Percentiles rank a stretch among this genome's conserved stretches.
Evolutionary conservation across 2,113 vertebrate species (phyloP).

Genomic region (Melanotaenia duboulayi): DNA sequence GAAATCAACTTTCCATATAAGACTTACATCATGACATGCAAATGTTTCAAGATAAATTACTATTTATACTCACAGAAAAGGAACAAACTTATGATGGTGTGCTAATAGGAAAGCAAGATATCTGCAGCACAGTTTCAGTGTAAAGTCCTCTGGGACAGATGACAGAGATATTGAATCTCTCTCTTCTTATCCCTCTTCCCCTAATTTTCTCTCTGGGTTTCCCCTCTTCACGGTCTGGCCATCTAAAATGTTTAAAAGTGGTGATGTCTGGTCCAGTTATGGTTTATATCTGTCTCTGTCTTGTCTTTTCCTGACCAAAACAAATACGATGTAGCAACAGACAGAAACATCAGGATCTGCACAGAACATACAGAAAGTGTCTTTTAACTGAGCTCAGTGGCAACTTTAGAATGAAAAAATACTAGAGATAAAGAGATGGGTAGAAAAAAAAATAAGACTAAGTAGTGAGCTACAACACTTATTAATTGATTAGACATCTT

Average conservation of each 20-base stretch:
- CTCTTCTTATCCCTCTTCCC: slow-evolving; percentile 32
- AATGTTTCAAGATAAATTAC: not conserved
- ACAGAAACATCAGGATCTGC: not conserved
- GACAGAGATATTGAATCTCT: slow-evolving; percentile 21
- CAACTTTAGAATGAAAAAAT: not conserved
- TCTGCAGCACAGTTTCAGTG: slow-evolving; percentile 5
- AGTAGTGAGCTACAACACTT: not conserved
- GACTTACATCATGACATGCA: not conserved
- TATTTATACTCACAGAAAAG: not conserved
- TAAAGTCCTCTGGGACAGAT: slow-evolving; percentile 33
- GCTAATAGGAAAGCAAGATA: slow-evolving; percentile 36
- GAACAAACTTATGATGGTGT: not conserved
- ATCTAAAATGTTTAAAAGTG: slow-evolving; percentile 32
- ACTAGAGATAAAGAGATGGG: not conserved
- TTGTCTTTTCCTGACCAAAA: slow-evolving; percentile 17
- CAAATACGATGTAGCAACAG: slow-evolving; percentile 3
- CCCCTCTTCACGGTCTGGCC: slow-evolving; percentile 21
- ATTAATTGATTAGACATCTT: slow-evolving; percentile 12
- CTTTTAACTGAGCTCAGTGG: not conserved
- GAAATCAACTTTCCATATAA: slow-evolving; percentile 17
- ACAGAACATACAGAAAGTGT: not conserved
- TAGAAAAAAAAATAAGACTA: slow-evolving; percentile 13
- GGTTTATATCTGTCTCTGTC: not conserved
- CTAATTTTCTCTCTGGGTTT: slow-evolving; percentile 21
- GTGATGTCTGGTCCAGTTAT: slow-evolving; percentile 30